These are phyloP conservation scores for Vireo altiloquus DNA, from an alignment of 2,113 vertebrate species.

Conservation along the genomic window DNA sequence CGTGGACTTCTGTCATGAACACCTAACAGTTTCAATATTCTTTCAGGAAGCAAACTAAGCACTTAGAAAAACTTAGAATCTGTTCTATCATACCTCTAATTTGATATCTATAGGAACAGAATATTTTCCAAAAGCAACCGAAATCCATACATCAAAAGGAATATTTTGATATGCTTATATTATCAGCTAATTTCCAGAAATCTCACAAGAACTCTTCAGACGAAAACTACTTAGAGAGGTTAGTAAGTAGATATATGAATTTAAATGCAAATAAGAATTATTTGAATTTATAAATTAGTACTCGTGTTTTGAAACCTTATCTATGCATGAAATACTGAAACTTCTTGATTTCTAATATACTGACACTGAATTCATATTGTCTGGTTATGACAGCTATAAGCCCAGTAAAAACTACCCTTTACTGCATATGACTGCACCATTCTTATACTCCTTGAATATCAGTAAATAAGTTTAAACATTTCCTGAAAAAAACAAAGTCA, in stretches of 20 bases:
- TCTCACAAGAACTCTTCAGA: not conserved
- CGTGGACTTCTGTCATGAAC: not conserved
- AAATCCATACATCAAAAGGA: not conserved
- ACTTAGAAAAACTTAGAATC: not conserved
- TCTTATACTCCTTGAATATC: not conserved
- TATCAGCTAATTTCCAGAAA: not conserved
- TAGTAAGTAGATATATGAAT: not conserved
- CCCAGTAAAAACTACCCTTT: not conserved
- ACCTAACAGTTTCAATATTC: not conserved
- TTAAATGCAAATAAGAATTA: not conserved
- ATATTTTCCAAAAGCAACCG: not conserved
- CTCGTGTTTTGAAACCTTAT: not conserved
- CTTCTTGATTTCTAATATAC: not conserved
- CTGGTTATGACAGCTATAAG: not conserved
- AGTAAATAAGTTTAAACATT: not conserved
- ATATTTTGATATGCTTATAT: not conserved
- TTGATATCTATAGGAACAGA: not conserved
- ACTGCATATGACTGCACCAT: not conserved
- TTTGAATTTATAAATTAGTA: not conserved
- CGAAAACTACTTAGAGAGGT: not conserved
- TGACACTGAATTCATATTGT: not conserved
- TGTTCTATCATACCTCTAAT: not conserved
- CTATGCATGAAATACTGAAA: not conserved
- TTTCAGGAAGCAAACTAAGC: not conserved
- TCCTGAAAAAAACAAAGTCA: not conserved